A percentile compares a stretch with the other conserved stretches of the same genome.
Evolutionary conservation across 53 echinoderm and acorn worm genomes (phyloP).

Genomic region (Paracentrotus lividus): DNA sequence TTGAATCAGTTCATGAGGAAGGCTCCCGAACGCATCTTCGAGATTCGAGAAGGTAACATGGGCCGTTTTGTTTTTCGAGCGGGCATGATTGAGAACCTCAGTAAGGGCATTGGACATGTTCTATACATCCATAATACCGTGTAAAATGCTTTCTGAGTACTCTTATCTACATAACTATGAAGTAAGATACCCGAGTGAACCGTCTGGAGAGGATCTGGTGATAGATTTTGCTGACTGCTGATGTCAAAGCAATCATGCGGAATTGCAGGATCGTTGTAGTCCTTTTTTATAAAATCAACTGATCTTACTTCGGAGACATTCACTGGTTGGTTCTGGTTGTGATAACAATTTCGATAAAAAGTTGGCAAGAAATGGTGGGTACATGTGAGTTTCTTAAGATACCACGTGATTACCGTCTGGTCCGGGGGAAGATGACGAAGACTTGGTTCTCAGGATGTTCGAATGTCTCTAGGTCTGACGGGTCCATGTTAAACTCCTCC

Average conservation of each 20-base stretch:
- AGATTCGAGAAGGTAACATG: too few species aligned
- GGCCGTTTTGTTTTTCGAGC: too few species aligned
- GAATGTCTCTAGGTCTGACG: not conserved
- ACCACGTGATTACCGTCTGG: not conserved
- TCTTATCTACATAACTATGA: not conserved
- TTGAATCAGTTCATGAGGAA: too few species aligned
- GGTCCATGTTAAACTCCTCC: not conserved
- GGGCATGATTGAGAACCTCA: too few species aligned
- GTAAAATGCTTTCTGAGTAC: not conserved
- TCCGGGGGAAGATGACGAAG: constrained; percentile 9
- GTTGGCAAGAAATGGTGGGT: constrained; percentile 26
- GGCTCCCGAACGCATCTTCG: too few species aligned
- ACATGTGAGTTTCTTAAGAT: constrained; percentile 2
- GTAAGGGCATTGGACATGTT: too few species aligned
- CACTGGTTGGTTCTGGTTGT: not conserved
- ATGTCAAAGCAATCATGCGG: constrained; percentile 11
- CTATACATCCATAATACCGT: too few species aligned
- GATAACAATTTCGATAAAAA: not conserved
- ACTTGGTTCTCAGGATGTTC: not conserved
- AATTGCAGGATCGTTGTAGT: not conserved
- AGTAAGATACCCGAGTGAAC: constrained; percentile 14
- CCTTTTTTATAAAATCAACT: not conserved
- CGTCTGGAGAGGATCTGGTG: constrained; percentile 7
- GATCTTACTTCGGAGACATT: not conserved
- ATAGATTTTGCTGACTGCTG: constrained; percentile 10